A percentile compares a stretch with the other conserved stretches of the same genome.
Conservation (phyloP, 2,113 vertebrate species). For the Gobiocypris rarus region DNA sequence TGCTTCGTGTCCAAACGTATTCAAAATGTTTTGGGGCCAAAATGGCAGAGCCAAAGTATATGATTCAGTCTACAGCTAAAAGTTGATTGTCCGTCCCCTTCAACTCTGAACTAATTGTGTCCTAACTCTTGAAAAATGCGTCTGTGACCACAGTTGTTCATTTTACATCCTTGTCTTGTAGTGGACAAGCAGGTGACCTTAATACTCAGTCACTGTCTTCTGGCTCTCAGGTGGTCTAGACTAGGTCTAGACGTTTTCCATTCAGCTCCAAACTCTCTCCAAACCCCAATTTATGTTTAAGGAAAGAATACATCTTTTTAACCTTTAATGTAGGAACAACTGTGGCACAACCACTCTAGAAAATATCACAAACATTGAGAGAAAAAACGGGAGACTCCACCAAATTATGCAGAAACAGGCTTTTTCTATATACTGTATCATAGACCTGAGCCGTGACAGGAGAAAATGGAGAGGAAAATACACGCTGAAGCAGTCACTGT, state of each 20-base stretch:
- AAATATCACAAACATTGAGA: conserved; percentile 20
- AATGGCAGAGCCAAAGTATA: not conserved
- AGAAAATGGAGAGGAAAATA: conserved; percentile 76
- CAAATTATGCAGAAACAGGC: conserved; percentile 76
- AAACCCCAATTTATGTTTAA: not conserved
- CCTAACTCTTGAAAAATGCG: conserved; percentile 13
- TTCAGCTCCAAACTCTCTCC: not conserved
- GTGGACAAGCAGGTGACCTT: not conserved
- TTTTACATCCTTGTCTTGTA: conserved; percentile 8
- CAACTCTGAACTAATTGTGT: conserved; percentile 9
- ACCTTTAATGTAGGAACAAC: conserved; percentile 62
- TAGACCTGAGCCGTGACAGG: conserved; percentile 69
- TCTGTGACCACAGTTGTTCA: conserved; percentile 16
- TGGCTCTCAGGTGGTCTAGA: not conserved
- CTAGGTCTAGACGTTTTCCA: not conserved
- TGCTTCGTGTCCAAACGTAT: not conserved
- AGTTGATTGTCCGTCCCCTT: not conserved
- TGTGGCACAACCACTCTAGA: conserved; percentile 57
- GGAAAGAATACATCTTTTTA: conserved; percentile 50
- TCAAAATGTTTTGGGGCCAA: not conserved
- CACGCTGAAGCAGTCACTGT: conserved; percentile 72
- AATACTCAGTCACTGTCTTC: not conserved
- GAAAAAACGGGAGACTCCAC: conserved; percentile 64
- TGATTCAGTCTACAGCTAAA: not conserved
- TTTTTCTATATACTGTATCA: conserved; percentile 69